Conservation (phyloP, 2,113 vertebrate species). For the Takifugu bimaculatus region DNA sequence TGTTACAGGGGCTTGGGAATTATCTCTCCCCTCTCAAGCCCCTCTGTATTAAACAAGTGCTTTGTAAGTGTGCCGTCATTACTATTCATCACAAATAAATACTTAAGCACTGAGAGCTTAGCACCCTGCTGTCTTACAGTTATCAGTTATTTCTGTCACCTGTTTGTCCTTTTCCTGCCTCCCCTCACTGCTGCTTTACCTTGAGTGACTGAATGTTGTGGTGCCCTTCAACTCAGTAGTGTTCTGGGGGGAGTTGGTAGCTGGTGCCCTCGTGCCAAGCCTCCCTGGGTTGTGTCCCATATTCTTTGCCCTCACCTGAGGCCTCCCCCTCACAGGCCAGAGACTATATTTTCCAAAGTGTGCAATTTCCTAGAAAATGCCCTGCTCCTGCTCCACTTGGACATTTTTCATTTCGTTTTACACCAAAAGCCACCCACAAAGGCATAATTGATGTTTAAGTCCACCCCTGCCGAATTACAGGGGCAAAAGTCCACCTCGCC, state of each 20-base stretch:
- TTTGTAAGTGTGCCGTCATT: constrained; percentile 75
- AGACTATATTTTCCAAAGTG: constrained; percentile 28
- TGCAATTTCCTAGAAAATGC: constrained; percentile 33
- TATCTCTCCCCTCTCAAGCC: constrained; percentile 54
- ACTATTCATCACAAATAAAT: constrained; percentile 80
- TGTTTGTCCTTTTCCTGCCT: constrained; percentile 48
- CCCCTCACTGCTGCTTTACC: constrained; percentile 23
- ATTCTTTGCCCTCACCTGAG: constrained; percentile 60
- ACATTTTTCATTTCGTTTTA: constrained; percentile 10
- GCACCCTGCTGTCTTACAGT: constrained; percentile 67
- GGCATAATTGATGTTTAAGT: constrained; percentile 47
- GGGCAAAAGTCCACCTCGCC: constrained; percentile 56
- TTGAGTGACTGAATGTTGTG: constrained; percentile 41
- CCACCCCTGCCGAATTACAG: constrained; percentile 37
- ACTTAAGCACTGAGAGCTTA: constrained; percentile 76
- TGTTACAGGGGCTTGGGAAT: constrained; percentile 38
- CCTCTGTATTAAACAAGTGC: constrained; percentile 74
- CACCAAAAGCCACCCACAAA: constrained; percentile 33
- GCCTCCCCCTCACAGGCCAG: constrained; percentile 47
- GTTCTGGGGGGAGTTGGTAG: constrained; percentile 52
- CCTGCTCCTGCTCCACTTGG: constrained; percentile 18
- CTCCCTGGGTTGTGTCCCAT: constrained; percentile 53
- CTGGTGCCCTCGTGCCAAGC: constrained; percentile 53
- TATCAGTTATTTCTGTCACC: constrained; percentile 66
- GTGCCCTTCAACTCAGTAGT: constrained; percentile 65